Conservation (phyloP, 2,113 vertebrate genomes). For the Cyanoderma ruficeps region DNA sequence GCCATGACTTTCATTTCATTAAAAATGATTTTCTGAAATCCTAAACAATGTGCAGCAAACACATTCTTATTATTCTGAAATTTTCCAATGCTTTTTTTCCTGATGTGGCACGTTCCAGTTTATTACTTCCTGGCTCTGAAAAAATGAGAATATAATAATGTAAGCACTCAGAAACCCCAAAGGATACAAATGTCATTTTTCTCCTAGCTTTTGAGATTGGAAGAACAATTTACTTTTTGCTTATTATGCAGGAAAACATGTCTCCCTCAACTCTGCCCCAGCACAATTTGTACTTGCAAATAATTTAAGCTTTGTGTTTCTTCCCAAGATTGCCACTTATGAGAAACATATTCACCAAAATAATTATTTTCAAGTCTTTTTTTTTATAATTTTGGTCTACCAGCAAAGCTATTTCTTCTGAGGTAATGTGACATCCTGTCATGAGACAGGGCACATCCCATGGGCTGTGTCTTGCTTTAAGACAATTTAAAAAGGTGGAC, state of each 20-base stretch:
- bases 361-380: background rate
- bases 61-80: background rate
- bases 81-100: background rate
- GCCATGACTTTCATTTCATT: background rate
- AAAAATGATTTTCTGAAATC: background rate
- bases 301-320: background rate
- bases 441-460: background rate
- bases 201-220: background rate
- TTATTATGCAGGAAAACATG: constrained; percentile 7
- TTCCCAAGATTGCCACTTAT: background rate
- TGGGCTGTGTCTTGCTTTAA: background rate
- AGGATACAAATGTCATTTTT: constrained; percentile 19
- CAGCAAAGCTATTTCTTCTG: background rate
- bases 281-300: constrained; percentile 1
- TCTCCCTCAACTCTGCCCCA: background rate
- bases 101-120: background rate
- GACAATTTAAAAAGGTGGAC: background rate
- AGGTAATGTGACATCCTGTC: background rate
- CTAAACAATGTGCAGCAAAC: background rate
- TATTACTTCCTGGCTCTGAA: background rate
- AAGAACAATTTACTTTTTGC: background rate
- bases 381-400: background rate
- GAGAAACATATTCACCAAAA: background rate
- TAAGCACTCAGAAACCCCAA: background rate
- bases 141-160: background rate